Conservation (phyloP, 2,113 vertebrate species). For the Chloroceryle aenea region DNA sequence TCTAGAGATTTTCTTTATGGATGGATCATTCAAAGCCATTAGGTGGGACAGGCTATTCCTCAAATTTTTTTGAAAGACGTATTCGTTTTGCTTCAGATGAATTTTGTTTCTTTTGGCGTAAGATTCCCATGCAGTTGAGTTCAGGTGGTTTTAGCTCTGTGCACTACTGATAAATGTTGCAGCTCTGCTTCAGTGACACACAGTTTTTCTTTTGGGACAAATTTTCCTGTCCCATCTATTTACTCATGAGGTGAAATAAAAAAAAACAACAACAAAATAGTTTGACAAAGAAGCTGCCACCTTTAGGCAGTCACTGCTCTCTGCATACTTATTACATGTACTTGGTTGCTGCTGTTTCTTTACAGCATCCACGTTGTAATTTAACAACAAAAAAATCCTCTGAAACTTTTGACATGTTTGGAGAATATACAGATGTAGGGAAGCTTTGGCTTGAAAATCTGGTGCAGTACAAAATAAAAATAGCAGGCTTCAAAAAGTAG, state of each 20-base stretch:
- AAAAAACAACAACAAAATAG: neutral
- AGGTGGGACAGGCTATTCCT: neutral
- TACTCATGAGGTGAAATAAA: neutral
- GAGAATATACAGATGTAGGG: neutral
- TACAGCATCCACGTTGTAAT: neutral
- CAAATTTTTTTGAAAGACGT: neutral
- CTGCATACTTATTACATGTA: neutral
- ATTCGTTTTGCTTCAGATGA: neutral
- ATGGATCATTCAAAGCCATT: neutral
- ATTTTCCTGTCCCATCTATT: neutral
- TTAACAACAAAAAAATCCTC: neutral
- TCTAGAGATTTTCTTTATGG: neutral
- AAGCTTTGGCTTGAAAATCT: neutral
- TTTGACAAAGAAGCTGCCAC: neutral
- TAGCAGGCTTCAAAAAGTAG: neutral
- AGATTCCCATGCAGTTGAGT: neutral
- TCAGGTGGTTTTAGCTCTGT: neutral
- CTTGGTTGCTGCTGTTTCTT: neutral
- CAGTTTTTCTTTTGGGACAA: neutral
- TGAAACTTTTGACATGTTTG: constrained; percentile 27
- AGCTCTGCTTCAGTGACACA: neutral
- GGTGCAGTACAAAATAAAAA: neutral
- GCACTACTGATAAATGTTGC: neutral
- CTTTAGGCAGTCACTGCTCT: neutral
- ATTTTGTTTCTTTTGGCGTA: neutral